A percentile compares a stretch with the other conserved stretches of the same genome.
phyloP scores from a whole-genome alignment of 2,113 vertebrate species.

The Nestor notabilis region DNA sequence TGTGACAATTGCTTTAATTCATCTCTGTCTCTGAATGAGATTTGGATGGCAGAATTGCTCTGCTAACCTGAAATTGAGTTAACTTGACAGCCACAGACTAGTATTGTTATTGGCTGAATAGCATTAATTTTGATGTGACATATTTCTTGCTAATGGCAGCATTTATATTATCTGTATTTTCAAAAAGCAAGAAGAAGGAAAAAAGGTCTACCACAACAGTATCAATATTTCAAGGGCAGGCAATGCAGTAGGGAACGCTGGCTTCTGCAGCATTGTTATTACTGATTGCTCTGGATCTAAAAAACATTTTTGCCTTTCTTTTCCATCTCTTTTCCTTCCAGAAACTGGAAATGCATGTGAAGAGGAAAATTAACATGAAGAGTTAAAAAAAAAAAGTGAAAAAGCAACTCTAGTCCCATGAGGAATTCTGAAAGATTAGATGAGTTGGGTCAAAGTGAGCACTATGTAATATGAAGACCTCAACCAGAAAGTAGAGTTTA shows the following conservation, averaged over 20 bases:
- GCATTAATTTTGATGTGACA: slow-evolving; percentile 71
- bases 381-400: not conserved
- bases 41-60: slow-evolving; percentile 51
- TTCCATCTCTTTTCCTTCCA: not conserved
- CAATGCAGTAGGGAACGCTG: not conserved
- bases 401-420: not conserved
- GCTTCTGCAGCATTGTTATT: not conserved
- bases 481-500: not conserved
- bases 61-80: slow-evolving; percentile 66
- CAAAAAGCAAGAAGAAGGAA: not conserved
- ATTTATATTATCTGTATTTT: slow-evolving; percentile 67
- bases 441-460: not conserved
- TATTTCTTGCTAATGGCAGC: slow-evolving; percentile 72
- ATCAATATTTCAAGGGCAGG: slow-evolving; percentile 54
- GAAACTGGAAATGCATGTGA: not conserved
- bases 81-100: slow-evolving; percentile 39
- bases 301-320: not conserved
- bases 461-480: not conserved
- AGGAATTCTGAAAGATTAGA: not conserved
- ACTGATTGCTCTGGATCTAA: not conserved
- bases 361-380: not conserved
- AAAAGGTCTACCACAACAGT: not conserved
- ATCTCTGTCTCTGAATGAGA: slow-evolving; percentile 49
- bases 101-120: slow-evolving; percentile 47
- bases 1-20: slow-evolving; percentile 15